phyloP scores from a whole-genome alignment of 2,888 invertebrate species.

The Taphrorychus bicolor region DNA sequence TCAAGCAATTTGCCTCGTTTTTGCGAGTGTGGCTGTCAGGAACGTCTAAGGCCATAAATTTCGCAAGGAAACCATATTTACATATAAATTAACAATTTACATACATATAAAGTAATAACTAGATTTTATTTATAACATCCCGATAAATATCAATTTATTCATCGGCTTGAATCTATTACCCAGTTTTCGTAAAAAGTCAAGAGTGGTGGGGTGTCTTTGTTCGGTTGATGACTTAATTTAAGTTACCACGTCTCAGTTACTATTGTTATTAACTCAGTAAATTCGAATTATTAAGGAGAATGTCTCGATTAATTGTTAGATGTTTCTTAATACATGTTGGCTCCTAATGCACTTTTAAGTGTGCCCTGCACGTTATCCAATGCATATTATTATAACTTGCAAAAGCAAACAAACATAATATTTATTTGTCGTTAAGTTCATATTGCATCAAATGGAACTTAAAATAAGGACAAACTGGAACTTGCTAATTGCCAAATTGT shows the following conservation, averaged over 20 bases:
- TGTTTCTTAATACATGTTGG: too few species aligned
- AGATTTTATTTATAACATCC: conserved; percentile 36
- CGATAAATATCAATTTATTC: conserved; percentile 31
- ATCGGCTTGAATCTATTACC: conserved; percentile 7
- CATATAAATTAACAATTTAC: conserved; percentile 42
- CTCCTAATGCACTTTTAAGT: too few species aligned
- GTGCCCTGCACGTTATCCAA: too few species aligned
- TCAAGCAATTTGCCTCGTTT: background rate
- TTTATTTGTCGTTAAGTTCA: too few species aligned
- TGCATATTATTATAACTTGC: too few species aligned
- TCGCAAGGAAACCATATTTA: conserved; percentile 33
- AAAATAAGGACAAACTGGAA: background rate
- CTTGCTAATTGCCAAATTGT: conserved; percentile 10
- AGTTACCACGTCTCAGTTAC: too few species aligned
- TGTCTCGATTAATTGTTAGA: too few species aligned
- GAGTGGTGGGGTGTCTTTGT: background rate
- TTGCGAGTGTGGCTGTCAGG: conserved; percentile 8
- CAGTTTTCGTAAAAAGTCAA: conserved; percentile 2
- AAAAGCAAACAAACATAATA: too few species aligned
- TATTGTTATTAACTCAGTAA: too few species aligned
- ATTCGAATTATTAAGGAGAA: too few species aligned
- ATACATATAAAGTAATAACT: conserved; percentile 29
- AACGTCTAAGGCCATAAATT: conserved; percentile 33
- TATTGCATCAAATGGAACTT: too few species aligned
- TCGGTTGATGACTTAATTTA: background rate